Evolutionary conservation across 2,888 invertebrate species (phyloP), one percentile per base, ranked within the genome.

Genomic region (Torymus aiolomorphi): DNA sequence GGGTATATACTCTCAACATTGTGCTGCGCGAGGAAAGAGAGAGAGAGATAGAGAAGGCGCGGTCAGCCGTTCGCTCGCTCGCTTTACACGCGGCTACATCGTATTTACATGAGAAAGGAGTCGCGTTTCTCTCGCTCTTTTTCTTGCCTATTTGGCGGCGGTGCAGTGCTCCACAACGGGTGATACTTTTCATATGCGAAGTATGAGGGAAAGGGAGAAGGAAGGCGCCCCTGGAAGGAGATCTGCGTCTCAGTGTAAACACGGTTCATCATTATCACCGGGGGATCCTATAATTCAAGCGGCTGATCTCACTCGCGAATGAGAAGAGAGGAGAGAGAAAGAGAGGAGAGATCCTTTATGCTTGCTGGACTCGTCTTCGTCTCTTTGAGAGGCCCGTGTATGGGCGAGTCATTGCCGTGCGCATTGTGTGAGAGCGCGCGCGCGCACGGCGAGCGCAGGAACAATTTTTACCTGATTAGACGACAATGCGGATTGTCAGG

Each of bases 61-160:
- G 88, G 88, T 88, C 88, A 87, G 87, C 84, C 87, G 89, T 31
- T 31, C 31, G 31, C 31, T 31, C 31, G 31, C 31, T 31, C 85
- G 81, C 86, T 88, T 89, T 88, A 90, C 89, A 89, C 87, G 88
- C 86, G 84, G 86, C 88, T 88, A 89, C 89, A 90, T 87, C 88
- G 87, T 89, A 89, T 90, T 90, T 90, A 90, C 89, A 90, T 90
- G 89, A 89, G 88, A 89, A 90, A 81, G 88, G 86, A 88, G 87
- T 88, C 87, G 86, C 85, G 52, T 54, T n/a, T 70, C 59, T 83
- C 84, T 77, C 81, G 79, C 69, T 52, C 76, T 69, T 52, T 24
- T 75, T 70, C 78, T 76, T 65, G 74, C 76, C 51, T 52, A 3
- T 61, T 16, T n/a, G 20, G 57, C 13, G 42, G 49, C 49, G 18